Percentiles rank a stretch among this genome's conserved stretches.
These are phyloP conservation scores for Mycetomoellerius zeteki DNA, from an alignment of 1,140 invertebrate genomes.

Conservation along the genomic window DNA sequence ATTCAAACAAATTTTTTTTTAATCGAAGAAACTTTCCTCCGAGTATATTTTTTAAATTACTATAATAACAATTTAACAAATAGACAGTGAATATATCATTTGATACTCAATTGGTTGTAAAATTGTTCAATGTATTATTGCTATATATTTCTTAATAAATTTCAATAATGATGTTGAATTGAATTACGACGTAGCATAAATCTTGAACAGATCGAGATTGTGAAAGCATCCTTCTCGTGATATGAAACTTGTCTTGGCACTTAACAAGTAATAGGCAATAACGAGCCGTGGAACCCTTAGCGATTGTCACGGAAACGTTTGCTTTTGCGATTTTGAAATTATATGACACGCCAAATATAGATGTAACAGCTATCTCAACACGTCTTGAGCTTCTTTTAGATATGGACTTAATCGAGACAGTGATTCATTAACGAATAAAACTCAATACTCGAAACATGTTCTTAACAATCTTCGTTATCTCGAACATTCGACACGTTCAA, in stretches of 20 bases:
- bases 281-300: not conserved
- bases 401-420: not conserved
- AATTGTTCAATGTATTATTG: not conserved
- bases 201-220: not conserved
- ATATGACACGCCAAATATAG: slow-evolving; percentile 10
- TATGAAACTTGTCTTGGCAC: not conserved
- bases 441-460: not conserved
- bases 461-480: slow-evolving; percentile 20
- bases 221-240: not conserved
- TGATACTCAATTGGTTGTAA: not conserved
- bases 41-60: not conserved
- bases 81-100: not conserved
- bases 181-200: not conserved
- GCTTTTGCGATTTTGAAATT: not conserved
- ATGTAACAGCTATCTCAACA: slow-evolving; percentile 5
- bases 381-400: not conserved
- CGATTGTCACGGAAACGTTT: not conserved
- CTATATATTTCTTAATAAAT: not conserved
- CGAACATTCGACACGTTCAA: not conserved
- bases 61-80: not conserved
- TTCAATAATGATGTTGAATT: not conserved
- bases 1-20: no score
- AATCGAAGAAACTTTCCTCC: no score
- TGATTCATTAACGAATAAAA: slow-evolving; percentile 14
- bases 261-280: slow-evolving; percentile 14